Evolutionary conservation across 2,113 vertebrate species (phyloP).

Genomic region (Embiotoca jacksoni): DNA sequence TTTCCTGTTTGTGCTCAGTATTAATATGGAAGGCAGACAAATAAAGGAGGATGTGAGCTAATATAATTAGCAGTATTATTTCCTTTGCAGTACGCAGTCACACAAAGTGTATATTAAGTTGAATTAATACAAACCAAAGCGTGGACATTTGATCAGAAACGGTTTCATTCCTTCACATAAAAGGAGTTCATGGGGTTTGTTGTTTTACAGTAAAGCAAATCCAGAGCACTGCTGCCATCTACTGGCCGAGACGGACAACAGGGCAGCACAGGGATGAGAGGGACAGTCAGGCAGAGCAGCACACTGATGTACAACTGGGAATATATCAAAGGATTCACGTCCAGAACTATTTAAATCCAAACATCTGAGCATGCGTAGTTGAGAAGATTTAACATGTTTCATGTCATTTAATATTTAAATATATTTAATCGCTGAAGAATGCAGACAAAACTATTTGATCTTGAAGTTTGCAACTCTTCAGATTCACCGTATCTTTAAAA

Average conservation of each 20-base stretch:
- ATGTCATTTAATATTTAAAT: not conserved
- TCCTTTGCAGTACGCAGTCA: constrained; percentile 40
- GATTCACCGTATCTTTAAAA: not conserved
- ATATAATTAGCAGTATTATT: constrained; percentile 53
- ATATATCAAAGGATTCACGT: no score
- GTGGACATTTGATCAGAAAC: constrained; percentile 16
- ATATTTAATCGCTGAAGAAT: not conserved
- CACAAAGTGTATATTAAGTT: constrained; percentile 12
- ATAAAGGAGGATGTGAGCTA: constrained; percentile 50
- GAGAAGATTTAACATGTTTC: not conserved
- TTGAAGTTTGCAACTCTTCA: not conserved
- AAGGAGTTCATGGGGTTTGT: not conserved
- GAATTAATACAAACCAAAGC: constrained; percentile 1
- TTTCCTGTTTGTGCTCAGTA: constrained; percentile 42
- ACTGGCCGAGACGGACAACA: constrained; percentile 45
- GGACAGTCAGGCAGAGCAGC: not conserved
- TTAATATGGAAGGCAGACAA: constrained; percentile 20
- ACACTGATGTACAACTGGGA: not conserved
- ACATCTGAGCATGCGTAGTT: not conserved
- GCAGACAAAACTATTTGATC: not conserved
- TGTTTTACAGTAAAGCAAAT: constrained; percentile 20
- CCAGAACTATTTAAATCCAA: no score
- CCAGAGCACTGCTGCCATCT: constrained; percentile 80
- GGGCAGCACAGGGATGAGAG: not conserved
- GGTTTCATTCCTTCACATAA: constrained; percentile 32